Evolutionary conservation across 1,140 invertebrate species (phyloP).

Genomic region (Drosophila kanapiae): DNA sequence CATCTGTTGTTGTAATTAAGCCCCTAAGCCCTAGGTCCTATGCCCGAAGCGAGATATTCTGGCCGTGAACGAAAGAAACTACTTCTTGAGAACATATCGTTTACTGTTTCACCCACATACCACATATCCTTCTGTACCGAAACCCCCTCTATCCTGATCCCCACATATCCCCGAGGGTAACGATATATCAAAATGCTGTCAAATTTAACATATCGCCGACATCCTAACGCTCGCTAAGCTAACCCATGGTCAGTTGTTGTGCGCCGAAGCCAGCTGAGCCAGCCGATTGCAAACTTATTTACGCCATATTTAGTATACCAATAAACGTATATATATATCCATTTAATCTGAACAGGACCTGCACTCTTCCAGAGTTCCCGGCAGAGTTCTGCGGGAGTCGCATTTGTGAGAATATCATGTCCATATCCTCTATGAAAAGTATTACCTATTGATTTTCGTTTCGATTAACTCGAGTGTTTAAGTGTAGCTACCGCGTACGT

Average conservation of each 20-base stretch:
- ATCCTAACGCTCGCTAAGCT: constrained; percentile 55
- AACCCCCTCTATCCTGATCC: neutral
- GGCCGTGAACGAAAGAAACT: constrained; percentile 26
- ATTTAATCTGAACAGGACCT: constrained; percentile 82
- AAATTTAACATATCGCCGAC: constrained; percentile 66
- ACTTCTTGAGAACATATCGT: constrained; percentile 53
- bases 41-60: constrained; percentile 14
- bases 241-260: constrained; percentile 60
- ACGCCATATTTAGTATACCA: constrained; percentile 53
- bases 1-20: constrained; percentile 72
- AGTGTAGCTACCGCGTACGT: constrained; percentile 51
- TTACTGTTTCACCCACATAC: constrained; percentile 22
- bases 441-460: constrained; percentile 76
- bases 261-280: constrained; percentile 27
- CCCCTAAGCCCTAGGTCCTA: neutral
- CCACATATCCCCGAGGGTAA: constrained; percentile 13
- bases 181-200: constrained; percentile 52
- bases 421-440: constrained; percentile 72
- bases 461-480: constrained; percentile 46
- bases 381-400: constrained; percentile 76
- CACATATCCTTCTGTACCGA: constrained; percentile 14
- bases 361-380: constrained; percentile 65
- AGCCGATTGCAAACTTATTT: constrained; percentile 51
- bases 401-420: constrained; percentile 77
- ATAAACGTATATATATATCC: constrained; percentile 61